Evolutionary conservation across 2,797 vertebrate genomes (phyloP).

Genomic region (Sylvilagus floridanus): DNA sequence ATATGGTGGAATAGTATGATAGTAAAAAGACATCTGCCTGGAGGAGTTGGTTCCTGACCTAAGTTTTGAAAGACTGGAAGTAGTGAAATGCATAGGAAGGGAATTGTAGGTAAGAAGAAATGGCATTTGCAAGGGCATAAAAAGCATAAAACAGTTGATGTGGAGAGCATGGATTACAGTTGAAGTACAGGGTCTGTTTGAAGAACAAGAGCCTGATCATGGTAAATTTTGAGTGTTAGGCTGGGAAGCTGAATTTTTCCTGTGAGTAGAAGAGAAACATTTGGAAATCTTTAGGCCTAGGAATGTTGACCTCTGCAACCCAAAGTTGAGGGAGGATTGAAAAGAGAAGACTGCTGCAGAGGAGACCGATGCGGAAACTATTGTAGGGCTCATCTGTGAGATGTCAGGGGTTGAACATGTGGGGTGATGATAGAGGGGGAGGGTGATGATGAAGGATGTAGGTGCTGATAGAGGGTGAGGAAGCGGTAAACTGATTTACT

Average conservation of each 20-base stretch:
- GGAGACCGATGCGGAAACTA: background rate
- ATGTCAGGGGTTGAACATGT: background rate
- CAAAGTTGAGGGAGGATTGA: background rate
- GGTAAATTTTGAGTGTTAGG: background rate
- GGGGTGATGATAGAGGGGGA: too few relatives aligned
- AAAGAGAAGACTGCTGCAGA: background rate
- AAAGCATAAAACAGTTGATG: background rate
- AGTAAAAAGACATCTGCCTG: background rate
- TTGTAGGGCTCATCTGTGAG: background rate
- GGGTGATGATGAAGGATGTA: background rate
- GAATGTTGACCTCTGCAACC: background rate
- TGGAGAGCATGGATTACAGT: background rate
- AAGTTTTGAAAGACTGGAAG: conserved; percentile 26
- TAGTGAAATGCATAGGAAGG: background rate
- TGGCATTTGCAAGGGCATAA: background rate
- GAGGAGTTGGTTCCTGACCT: background rate
- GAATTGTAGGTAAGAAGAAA: background rate
- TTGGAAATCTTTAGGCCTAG: background rate
- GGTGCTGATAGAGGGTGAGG: too few relatives aligned
- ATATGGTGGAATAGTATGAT: background rate
- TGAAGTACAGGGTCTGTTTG: background rate
- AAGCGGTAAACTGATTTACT: background rate
- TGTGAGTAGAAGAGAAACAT: background rate
- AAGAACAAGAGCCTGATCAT: background rate
- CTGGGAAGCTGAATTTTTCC: background rate